These are phyloP conservation scores for Cotesia vestalis DNA, from an alignment of 1,140 invertebrate species.

Conservation along the genomic window DNA sequence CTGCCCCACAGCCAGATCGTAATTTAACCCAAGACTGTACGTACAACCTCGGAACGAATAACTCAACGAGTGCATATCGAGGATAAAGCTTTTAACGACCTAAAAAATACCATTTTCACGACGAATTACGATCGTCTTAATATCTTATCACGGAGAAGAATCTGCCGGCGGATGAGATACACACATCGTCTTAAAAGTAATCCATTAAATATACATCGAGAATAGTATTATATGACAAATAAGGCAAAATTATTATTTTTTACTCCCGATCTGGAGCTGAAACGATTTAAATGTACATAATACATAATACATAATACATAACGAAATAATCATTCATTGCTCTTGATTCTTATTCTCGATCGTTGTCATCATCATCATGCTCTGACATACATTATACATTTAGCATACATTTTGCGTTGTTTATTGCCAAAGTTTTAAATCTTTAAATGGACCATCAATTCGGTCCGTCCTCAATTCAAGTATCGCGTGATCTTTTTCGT, in stretches of 20 bases:
- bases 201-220: too few relatives aligned
- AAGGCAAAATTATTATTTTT: too few relatives aligned
- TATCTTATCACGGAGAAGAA: slow-evolving; percentile 16
- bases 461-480: slow-evolving; percentile 20
- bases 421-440: not conserved
- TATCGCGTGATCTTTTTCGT: slow-evolving; percentile 27
- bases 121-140: slow-evolving; percentile 20
- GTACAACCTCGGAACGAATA: not conserved
- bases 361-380: not conserved
- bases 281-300: too few relatives aligned
- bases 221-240: too few relatives aligned
- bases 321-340: too few relatives aligned
- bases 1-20: slow-evolving; percentile 21
- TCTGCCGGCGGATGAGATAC: not conserved
- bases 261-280: too few relatives aligned
- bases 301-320: too few relatives aligned
- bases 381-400: not conserved
- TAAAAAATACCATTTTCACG: slow-evolving; percentile 17
- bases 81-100: slow-evolving; percentile 28
- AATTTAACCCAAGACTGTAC: slow-evolving; percentile 14
- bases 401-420: not conserved
- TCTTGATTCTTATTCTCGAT: not conserved
- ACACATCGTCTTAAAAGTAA: too few relatives aligned
- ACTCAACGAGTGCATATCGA: not conserved
- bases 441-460: slow-evolving; percentile 23